A percentile compares a stretch with the other conserved stretches of the same genome.
Conservation (phyloP, 2,888 invertebrate species). For the Ptychoptera contaminata region DNA sequence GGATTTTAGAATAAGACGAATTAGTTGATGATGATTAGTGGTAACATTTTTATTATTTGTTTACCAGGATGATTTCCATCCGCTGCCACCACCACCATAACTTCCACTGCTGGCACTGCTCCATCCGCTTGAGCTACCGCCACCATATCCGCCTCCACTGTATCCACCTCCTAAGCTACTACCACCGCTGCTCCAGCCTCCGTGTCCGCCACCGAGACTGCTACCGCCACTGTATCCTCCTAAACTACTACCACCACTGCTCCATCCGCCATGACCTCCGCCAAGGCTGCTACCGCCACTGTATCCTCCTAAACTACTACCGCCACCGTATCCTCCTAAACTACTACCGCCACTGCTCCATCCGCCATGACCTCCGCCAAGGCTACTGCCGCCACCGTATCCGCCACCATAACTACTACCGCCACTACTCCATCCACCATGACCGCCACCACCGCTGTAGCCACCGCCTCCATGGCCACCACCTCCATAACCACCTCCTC, state of each 20-base stretch:
- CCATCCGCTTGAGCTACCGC: background rate
- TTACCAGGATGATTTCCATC: background rate
- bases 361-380: background rate
- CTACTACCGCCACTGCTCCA: background rate
- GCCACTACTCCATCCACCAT: background rate
- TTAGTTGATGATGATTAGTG: too few species aligned
- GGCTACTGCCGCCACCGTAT: background rate
- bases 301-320: background rate
- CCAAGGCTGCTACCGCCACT: background rate
- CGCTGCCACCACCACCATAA: background rate
- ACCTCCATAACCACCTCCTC: background rate
- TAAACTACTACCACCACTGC: background rate
- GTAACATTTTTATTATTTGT: too few species aligned
- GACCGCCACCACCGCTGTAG: background rate
- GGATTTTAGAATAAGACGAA: too few species aligned
- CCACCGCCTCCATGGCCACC: too few species aligned
- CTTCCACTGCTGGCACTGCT: background rate
- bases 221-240: background rate
- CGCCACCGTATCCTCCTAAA: background rate
- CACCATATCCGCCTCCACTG: background rate
- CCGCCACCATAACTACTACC: background rate
- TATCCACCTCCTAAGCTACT: background rate
- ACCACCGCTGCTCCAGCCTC: background rate
- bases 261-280: background rate
- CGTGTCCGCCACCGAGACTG: background rate